Percentiles rank a stretch among this genome's conserved stretches.
These are phyloP conservation scores for Salvelinus fontinalis DNA, from an alignment of 2,113 vertebrate species.

Conservation along the genomic window DNA sequence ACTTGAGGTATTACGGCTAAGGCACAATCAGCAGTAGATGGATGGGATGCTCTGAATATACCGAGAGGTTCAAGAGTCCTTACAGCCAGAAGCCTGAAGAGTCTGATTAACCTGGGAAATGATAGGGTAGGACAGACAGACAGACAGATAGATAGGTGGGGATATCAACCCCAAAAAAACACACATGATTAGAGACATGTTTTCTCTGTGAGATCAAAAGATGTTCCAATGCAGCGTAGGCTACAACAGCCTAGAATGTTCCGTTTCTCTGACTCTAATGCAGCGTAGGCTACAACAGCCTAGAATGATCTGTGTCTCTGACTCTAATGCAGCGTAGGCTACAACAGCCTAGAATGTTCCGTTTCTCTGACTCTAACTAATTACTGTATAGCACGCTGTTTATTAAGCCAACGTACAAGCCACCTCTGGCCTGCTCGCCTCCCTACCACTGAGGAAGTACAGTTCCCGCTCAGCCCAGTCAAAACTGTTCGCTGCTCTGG, in stretches of 20 bases:
- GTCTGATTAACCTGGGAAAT: slow-evolving; percentile 45
- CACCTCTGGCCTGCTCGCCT: no score
- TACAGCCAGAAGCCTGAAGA: slow-evolving; percentile 47
- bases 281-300: no score
- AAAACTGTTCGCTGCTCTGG: no score
- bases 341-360: no score
- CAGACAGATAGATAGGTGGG: slow-evolving; percentile 16
- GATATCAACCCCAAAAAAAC: slow-evolving; percentile 27
- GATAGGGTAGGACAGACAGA: slow-evolving; percentile 23
- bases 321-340: no score
- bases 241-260: not conserved
- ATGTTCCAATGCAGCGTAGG: not conserved
- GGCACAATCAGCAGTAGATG: slow-evolving; percentile 45
- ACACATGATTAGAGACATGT: not conserved
- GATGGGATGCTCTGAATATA: slow-evolving; percentile 11
- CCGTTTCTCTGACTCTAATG: not conserved
- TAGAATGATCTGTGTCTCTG: no score
- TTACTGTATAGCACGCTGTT: no score
- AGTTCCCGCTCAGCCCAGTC: no score
- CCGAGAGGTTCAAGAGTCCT: slow-evolving; percentile 48
- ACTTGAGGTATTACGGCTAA: slow-evolving; percentile 44
- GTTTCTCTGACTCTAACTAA: not conserved
- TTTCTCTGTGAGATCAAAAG: not conserved
- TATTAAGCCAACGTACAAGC: no score
- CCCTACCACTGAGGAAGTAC: no score